Conservation (phyloP, 2,888 invertebrate genomes). For the Leptinotarsa juncta region DNA sequence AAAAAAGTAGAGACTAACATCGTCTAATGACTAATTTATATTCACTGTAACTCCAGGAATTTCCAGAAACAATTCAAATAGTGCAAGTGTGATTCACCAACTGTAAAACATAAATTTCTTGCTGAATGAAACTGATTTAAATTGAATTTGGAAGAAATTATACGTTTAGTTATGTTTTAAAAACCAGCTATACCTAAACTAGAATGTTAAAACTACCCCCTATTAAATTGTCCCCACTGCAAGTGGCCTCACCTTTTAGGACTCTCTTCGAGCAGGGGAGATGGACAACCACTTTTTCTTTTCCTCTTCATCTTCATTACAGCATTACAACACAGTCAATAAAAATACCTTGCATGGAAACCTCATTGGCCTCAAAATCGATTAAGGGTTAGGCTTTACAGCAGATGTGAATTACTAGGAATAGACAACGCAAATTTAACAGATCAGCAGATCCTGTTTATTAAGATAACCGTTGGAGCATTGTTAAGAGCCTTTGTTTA, state of each 20-base stretch:
- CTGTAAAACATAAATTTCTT: too few relatives aligned
- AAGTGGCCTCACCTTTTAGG: conserved; percentile 67
- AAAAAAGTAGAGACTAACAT: too few relatives aligned
- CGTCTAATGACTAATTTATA: too few relatives aligned
- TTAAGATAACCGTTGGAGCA: neutral
- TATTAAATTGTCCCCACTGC: conserved; percentile 11
- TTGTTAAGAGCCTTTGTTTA: neutral
- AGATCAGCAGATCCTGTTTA: neutral
- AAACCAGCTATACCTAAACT: too few relatives aligned
- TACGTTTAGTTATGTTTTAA: too few relatives aligned
- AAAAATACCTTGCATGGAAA: neutral
- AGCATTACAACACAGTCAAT: neutral
- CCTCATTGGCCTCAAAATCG: neutral
- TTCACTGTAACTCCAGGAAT: too few relatives aligned
- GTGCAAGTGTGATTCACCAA: too few relatives aligned
- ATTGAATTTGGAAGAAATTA: too few relatives aligned
- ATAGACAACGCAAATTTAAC: neutral
- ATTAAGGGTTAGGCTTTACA: neutral
- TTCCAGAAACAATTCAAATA: too few relatives aligned
- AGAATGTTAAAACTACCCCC: neutral
- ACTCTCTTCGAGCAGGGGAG: conserved; percentile 62
- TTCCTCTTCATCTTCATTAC: conserved; percentile 60
- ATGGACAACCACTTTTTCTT: conserved; percentile 60
- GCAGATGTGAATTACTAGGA: neutral
- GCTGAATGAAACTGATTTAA: too few relatives aligned